Conservation (phyloP, 2,888 invertebrate species). For the Drosophila birchii region DNA sequence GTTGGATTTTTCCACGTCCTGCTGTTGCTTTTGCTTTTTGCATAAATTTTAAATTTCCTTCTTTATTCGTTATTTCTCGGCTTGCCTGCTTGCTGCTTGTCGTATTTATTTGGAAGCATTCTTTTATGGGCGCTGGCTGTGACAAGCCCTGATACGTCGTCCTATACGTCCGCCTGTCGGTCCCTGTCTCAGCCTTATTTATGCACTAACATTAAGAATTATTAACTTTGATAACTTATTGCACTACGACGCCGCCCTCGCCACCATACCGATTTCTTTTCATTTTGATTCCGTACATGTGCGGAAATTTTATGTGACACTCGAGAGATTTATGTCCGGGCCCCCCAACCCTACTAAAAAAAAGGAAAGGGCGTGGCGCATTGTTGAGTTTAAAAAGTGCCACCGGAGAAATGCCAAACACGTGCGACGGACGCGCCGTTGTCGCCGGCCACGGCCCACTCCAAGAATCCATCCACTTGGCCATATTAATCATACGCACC, state of each 20-base stretch:
- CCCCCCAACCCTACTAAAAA: not conserved
- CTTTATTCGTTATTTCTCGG: constrained; percentile 61
- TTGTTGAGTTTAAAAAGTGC: constrained; percentile 67
- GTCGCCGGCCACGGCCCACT: not conserved
- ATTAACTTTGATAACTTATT: constrained; percentile 80
- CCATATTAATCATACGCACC: constrained; percentile 75
- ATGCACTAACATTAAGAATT: constrained; percentile 81
- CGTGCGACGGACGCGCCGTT: constrained; percentile 56
- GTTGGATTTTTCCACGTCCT: constrained; percentile 36
- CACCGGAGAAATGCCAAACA: constrained; percentile 57
- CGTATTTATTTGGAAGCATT: constrained; percentile 53
- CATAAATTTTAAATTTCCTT: constrained; percentile 74
- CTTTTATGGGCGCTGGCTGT: constrained; percentile 64
- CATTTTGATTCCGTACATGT: constrained; percentile 78
- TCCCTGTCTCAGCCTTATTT: constrained; percentile 62
- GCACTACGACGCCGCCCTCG: constrained; percentile 55
- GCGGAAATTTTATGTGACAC: constrained; percentile 80
- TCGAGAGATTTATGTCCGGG: constrained; percentile 71
- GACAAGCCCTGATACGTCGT: constrained; percentile 53
- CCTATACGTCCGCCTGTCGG: constrained; percentile 9
- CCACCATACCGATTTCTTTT: constrained; percentile 46
- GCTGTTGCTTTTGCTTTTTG: constrained; percentile 53
- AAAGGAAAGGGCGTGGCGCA: constrained; percentile 59
- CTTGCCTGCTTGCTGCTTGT: constrained; percentile 6
- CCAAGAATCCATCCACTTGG: constrained; percentile 20